A percentile compares a stretch with the other conserved stretches of the same genome.
phyloP scores from a whole-genome alignment of 2,113 vertebrate genomes.

The Gorsachius goisagi region DNA sequence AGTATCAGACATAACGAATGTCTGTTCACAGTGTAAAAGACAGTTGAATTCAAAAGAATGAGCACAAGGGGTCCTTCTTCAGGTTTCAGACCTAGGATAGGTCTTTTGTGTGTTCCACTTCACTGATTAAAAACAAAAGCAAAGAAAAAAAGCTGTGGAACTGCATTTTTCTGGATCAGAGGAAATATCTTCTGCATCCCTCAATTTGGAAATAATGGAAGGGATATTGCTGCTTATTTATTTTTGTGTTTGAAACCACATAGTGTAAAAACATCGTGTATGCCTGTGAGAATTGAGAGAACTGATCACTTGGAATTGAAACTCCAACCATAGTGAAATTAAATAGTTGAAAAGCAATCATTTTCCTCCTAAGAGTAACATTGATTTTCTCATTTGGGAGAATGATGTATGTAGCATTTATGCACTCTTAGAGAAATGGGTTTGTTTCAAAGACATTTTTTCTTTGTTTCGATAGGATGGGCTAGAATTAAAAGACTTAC shows the following conservation, averaged over 20 bases:
- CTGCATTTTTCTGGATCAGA: background rate
- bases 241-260: background rate
- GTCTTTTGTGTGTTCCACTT: background rate
- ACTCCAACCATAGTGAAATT: background rate
- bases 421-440: background rate
- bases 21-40: background rate
- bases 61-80: background rate
- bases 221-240: background rate
- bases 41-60: background rate
- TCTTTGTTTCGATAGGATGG: background rate
- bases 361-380: background rate
- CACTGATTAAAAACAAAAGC: background rate
- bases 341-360: background rate
- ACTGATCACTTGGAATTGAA: conserved; percentile 16
- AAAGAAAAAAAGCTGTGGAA: background rate
- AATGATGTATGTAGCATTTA: background rate
- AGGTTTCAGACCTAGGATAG: background rate
- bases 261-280: background rate
- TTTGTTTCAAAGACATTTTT: background rate
- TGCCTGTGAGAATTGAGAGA: background rate
- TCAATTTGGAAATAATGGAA: conserved; percentile 10
- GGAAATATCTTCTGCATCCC: background rate
- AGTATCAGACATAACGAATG: background rate
- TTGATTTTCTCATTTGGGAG: conserved; percentile 33
- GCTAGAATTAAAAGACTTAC: background rate